Percentiles rank a stretch among this genome's conserved stretches.
phyloP scores from a whole-genome alignment of 2,888 invertebrate species.

The Xestia rhomboidea region DNA sequence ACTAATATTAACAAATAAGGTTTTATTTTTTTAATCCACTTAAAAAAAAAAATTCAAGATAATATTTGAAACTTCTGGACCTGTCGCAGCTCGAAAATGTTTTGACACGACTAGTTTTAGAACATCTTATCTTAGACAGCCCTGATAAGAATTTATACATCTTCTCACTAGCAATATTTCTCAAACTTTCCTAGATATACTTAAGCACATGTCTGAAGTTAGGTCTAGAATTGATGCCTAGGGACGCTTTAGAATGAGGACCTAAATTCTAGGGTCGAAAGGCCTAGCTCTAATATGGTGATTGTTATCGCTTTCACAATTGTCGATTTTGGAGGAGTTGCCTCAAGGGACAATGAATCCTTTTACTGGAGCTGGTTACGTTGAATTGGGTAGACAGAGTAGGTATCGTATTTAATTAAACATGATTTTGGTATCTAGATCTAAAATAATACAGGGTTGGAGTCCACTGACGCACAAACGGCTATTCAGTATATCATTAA shows the following conservation, averaged over 20 bases:
- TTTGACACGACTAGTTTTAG: background rate
- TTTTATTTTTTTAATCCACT: too few relatives aligned
- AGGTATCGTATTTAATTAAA: background rate
- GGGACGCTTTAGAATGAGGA: conserved; percentile 26
- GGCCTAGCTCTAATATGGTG: conserved; percentile 19
- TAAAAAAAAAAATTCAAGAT: background rate
- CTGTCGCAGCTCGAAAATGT: background rate
- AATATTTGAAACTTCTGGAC: background rate
- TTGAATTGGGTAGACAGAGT: background rate
- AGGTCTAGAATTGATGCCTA: conserved; percentile 22
- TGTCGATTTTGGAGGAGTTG: conserved; percentile 34
- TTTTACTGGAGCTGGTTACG: background rate
- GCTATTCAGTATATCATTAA: background rate
- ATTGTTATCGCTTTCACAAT: conserved; percentile 41
- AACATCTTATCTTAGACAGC: background rate
- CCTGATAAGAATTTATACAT: conserved; percentile 21
- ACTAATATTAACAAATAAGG: background rate
- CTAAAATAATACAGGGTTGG: background rate
- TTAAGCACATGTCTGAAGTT: conserved; percentile 23
- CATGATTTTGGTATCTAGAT: background rate
- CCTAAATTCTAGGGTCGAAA: conserved; percentile 36
- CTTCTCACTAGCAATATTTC: conserved; percentile 17
- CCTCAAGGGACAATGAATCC: background rate
- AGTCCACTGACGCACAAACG: background rate
- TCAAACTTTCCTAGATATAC: conserved; percentile 39